Percentiles rank a stretch among this genome's conserved stretches.
Evolutionary conservation across 1,140 invertebrate genomes (phyloP).

Genomic region (Mactra quadrangularis): DNA sequence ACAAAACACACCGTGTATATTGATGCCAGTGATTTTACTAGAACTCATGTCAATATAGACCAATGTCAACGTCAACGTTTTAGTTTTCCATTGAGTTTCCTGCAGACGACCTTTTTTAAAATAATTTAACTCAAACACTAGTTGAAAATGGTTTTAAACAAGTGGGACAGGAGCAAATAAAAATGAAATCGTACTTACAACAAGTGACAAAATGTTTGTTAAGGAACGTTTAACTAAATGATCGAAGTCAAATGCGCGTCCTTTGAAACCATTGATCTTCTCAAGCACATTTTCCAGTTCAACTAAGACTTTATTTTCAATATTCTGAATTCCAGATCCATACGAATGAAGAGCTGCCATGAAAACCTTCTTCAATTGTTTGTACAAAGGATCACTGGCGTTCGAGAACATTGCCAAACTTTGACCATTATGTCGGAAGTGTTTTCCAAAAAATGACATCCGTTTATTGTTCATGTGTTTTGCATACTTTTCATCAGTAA

Average conservation of each 20-base stretch:
- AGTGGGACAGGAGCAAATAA: no score
- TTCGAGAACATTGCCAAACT: background rate
- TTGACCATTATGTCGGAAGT: background rate
- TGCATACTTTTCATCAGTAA: background rate
- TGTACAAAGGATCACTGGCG: background rate
- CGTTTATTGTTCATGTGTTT: background rate
- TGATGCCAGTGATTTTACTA: no score
- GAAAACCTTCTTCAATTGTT: background rate
- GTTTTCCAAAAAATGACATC: background rate
- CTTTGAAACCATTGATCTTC: background rate
- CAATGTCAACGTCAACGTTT: no score
- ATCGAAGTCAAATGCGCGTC: background rate
- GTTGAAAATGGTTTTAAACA: no score
- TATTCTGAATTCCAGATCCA: background rate
- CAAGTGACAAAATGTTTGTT: background rate
- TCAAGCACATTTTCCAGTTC: background rate
- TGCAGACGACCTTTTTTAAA: no score
- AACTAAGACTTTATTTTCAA: background rate
- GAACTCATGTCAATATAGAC: no score
- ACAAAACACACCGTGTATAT: no score
- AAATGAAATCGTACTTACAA: constrained; percentile 19
- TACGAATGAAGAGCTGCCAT: background rate
- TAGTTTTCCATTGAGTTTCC: no score
- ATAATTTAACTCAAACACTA: no score
- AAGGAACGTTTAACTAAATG: background rate